A percentile compares a stretch with the other conserved stretches of the same genome.
Conservation (phyloP, 2,797 vertebrate genomes). For the Microctenopoma stevenorrisi region DNA sequence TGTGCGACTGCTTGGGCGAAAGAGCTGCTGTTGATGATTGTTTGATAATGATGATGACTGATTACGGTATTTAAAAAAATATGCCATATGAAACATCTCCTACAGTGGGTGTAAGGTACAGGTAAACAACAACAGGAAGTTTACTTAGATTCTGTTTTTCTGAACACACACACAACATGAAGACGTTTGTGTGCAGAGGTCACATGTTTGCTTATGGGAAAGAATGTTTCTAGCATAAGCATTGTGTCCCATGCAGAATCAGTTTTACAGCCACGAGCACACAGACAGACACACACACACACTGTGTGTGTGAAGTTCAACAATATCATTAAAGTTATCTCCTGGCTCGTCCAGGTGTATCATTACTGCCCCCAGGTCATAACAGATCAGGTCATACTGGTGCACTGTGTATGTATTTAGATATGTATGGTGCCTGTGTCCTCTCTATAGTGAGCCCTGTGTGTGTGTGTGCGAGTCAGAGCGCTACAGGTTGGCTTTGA, state of each 20-base stretch:
- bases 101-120: too few species aligned
- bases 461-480: conserved; percentile 18
- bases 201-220: too few species aligned
- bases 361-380: conserved; percentile 66
- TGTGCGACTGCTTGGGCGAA: conserved; percentile 18
- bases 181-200: too few species aligned
- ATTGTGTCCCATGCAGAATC: conserved; percentile 35
- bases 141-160: too few species aligned
- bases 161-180: too few species aligned
- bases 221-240: too few species aligned
- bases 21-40: background rate
- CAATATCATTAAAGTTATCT: conserved; percentile 74
- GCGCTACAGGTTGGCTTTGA: conserved; percentile 40
- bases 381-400: conserved; percentile 56
- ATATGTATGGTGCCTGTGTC: conserved; percentile 59
- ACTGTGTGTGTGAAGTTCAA: conserved; percentile 37
- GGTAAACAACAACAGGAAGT: too few species aligned
- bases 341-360: conserved; percentile 62
- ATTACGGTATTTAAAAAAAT: too few species aligned
- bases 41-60: too few species aligned
- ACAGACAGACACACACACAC: conserved; percentile 18
- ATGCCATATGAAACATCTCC: too few species aligned
- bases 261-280: conserved; percentile 19
- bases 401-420: conserved; percentile 67
- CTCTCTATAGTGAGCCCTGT: conserved; percentile 48